Base-by-base conservation (phyloP, 1,140 invertebrate genomes). In the Leucophenga varia region DNA sequence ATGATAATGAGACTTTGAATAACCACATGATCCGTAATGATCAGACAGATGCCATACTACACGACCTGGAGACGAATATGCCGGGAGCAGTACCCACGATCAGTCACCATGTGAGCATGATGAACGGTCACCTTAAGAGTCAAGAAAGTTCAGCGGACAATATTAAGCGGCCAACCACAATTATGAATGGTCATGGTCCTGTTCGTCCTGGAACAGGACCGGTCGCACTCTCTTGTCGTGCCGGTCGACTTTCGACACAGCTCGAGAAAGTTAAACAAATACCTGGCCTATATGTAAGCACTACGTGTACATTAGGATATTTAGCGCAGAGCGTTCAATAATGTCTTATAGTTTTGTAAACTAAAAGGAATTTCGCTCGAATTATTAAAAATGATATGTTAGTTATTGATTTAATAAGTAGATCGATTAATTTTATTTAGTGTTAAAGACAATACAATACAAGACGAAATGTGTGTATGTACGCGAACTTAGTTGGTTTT, bases 61-160 rank as follows among this genome's bases (percentile, higher is more conserved):
- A 74, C 3, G 72, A 75, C 35, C 43, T 74, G 41, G 71, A 75
- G 44, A 72, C 70, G 14, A 73, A 74, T 55, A 61, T 75, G 17
- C 73, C 73, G 2, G 73, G 73, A 5, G 51, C 64, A 13, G 73
- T 75, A 35, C 72, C 73, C 39, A 75, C 73, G 2, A 75, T 75
- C 10, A 75, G 73, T 43, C 65, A 75, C 31, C 73, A 75, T 47
- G 69, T 75, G 13, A 74, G 68, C 52, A 60, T 75, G 53, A 67
- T 69, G 57, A 75, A 75, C 48, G 71, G 71, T 2, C 69, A 75
- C 39, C 42, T 75, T 0, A 72, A 72, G 47, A 64, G 54, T 43
- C 69, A 54, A 2, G 54, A 54, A 14, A 72, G 46, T 49, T 42
- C 31, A 22, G 20, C 14, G 4, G 38, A 43, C 28, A 43, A 44